These are phyloP conservation scores for Sparus aurata DNA, from an alignment of 2,797 vertebrate genomes.

Conservation along the genomic window DNA sequence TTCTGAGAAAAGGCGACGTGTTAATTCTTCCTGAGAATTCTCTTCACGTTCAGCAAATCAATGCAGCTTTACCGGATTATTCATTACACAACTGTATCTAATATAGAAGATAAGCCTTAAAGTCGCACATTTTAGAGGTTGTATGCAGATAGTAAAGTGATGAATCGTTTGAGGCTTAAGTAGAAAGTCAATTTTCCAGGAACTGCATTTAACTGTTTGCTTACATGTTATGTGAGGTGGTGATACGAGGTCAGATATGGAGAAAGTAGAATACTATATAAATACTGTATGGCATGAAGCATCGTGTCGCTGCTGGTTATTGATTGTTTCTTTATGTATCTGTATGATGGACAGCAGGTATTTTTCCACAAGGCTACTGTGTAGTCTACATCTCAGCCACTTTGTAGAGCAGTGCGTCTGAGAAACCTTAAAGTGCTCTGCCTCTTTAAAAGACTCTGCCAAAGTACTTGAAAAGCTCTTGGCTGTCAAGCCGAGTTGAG, in stretches of 20 bases:
- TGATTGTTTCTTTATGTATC: neutral
- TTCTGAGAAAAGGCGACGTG: constrained; percentile 1
- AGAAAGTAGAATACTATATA: neutral
- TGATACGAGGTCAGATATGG: neutral
- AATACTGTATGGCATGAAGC: no score
- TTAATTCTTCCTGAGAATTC: neutral
- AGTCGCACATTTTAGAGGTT: neutral
- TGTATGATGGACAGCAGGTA: neutral
- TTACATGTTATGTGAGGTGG: neutral
- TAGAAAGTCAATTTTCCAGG: neutral
- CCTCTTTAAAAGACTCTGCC: constrained; percentile 63
- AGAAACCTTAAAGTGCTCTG: constrained; percentile 32
- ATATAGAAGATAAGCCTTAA: neutral
- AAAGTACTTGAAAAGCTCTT: constrained; percentile 49
- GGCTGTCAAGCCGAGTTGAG: constrained; percentile 43
- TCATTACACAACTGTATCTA: neutral
- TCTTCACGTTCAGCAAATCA: constrained; percentile 5
- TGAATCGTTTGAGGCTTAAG: neutral
- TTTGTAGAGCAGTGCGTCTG: neutral
- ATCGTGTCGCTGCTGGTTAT: neutral
- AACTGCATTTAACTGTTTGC: neutral
- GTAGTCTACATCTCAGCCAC: neutral
- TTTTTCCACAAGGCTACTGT: neutral
- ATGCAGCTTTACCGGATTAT: neutral
- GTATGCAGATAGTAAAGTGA: neutral